These are phyloP conservation scores for Spilosoma lubricipeda DNA, from an alignment of 2,888 invertebrate species.

Conservation along the genomic window DNA sequence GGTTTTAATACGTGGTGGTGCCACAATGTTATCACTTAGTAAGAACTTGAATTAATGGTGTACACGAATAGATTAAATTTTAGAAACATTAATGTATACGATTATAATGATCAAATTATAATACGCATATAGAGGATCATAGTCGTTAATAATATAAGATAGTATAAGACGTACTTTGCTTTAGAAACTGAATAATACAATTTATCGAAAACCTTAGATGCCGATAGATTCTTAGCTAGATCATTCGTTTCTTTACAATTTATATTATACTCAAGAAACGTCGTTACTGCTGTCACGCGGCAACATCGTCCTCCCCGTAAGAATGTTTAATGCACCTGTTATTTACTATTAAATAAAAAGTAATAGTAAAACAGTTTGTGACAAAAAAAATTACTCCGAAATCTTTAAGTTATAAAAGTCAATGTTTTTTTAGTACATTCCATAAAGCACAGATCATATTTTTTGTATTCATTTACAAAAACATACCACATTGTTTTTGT, in stretches of 20 bases:
- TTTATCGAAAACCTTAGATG: too few relatives aligned
- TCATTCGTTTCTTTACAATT: background rate
- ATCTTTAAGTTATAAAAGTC: background rate
- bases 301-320: too few relatives aligned
- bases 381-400: too few relatives aligned
- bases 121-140: too few relatives aligned
- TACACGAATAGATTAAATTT: background rate
- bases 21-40: background rate
- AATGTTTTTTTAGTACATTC: background rate
- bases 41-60: background rate
- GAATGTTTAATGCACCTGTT: background rate
- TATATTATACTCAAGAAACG: background rate
- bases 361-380: background rate
- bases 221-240: background rate
- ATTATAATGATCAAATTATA: too few relatives aligned
- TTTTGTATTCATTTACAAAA: background rate
- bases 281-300: too few relatives aligned
- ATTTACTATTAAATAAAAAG: background rate
- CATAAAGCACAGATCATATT: background rate
- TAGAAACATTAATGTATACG: background rate
- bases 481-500: background rate
- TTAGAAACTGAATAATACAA: too few relatives aligned
- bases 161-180: too few relatives aligned
- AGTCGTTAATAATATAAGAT: too few relatives aligned
- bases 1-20: background rate